Evolutionary conservation across 2,888 invertebrate genomes (phyloP).

Genomic region (Drosophila pullipes): DNA sequence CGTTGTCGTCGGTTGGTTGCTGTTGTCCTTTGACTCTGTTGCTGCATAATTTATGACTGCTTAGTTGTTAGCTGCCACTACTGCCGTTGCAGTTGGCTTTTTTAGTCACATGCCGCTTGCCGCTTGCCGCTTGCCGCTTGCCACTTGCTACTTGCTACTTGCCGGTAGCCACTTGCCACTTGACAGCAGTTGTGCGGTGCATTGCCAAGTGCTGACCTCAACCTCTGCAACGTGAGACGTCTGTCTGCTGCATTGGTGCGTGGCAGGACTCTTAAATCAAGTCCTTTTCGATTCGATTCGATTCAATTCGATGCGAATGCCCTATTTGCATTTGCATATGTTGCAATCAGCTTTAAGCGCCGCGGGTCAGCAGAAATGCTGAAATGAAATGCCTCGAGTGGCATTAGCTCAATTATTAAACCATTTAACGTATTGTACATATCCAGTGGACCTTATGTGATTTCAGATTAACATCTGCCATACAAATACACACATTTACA

Average conservation of each 20-base stretch:
- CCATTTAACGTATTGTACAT: slow-evolving; percentile 55
- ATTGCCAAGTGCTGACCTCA: slow-evolving; percentile 46
- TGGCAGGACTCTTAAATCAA: slow-evolving; percentile 65
- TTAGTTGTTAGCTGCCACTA: slow-evolving; percentile 53
- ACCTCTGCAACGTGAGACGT: slow-evolving; percentile 28
- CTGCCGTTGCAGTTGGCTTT: slow-evolving; percentile 51
- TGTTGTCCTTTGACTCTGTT: slow-evolving; percentile 76
- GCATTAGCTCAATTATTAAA: slow-evolving; percentile 74
- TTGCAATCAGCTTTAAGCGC: slow-evolving; percentile 55
- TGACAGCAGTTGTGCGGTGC: slow-evolving; percentile 30
- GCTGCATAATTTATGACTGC: slow-evolving; percentile 80
- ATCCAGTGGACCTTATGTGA: slow-evolving; percentile 40
- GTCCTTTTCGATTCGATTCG: slow-evolving; percentile 55
- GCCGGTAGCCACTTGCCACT: slow-evolving; percentile 15
- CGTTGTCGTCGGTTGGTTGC: slow-evolving; percentile 26
- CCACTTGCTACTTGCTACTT: slow-evolving; percentile 5
- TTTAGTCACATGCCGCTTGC: slow-evolving; percentile 46
- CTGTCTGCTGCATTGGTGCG: slow-evolving; percentile 51
- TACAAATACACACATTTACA: neutral
- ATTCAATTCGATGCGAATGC: slow-evolving; percentile 17
- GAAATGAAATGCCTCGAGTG: slow-evolving; percentile 15
- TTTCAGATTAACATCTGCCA: slow-evolving; percentile 61
- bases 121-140: slow-evolving; percentile 16
- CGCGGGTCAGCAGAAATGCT: slow-evolving; percentile 38
- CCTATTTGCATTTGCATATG: slow-evolving; percentile 40